Percentiles rank a stretch among this genome's conserved stretches.
phyloP scores from a whole-genome alignment of 2,113 vertebrate species.

The Triplophysa dalaica region DNA sequence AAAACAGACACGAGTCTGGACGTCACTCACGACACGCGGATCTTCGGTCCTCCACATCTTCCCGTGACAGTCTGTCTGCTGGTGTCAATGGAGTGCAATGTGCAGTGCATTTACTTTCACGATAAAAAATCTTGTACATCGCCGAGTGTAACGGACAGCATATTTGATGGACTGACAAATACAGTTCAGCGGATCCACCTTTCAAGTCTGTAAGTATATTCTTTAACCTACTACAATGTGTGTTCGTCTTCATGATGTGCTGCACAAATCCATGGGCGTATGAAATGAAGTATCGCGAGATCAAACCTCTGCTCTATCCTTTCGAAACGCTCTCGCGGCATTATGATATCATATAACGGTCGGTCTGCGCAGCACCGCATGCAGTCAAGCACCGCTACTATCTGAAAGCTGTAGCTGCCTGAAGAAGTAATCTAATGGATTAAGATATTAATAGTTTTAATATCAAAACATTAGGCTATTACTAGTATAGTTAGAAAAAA shows the following conservation, averaged over 20 bases:
- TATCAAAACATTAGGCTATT: not conserved
- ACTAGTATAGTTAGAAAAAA: not conserved
- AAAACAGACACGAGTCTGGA: not conserved
- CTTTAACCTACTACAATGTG: too few species aligned
- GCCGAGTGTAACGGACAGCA: not conserved
- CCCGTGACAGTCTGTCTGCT: constrained; percentile 7
- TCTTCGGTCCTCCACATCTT: not conserved
- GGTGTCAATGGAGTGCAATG: not conserved
- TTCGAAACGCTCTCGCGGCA: too few species aligned
- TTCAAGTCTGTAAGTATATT: not conserved
- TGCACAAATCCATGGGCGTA: too few species aligned
- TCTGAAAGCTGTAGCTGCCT: not conserved
- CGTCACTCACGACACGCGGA: constrained; percentile 32
- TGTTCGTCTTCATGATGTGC: too few species aligned
- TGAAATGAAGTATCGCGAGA: too few species aligned
- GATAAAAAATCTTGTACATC: not conserved
- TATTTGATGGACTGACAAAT: not conserved
- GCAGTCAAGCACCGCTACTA: not conserved
- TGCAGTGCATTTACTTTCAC: not conserved
- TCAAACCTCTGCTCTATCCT: too few species aligned
- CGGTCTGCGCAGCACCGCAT: too few species aligned
- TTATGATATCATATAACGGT: too few species aligned
- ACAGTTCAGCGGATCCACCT: not conserved
- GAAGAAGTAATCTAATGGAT: not conserved
- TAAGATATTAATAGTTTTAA: not conserved